A percentile compares a stretch with the other conserved stretches of the same genome.
Evolutionary conservation across 2,888 invertebrate genomes (phyloP).

Genomic region (Gari tellinella): DNA sequence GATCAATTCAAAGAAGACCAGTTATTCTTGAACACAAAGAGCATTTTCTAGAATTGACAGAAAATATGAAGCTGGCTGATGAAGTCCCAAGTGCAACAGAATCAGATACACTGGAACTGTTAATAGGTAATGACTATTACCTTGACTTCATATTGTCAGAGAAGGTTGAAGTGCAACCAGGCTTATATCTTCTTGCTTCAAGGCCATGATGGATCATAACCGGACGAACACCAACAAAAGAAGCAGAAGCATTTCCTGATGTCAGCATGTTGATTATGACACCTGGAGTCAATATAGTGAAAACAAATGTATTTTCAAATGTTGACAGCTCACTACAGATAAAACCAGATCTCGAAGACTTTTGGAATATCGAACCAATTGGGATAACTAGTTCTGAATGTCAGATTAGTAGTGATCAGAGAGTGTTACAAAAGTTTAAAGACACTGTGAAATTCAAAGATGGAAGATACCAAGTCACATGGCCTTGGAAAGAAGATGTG

Average conservation of each 20-base stretch:
- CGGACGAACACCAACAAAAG: constrained; percentile 18
- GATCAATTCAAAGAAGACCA: constrained; percentile 19
- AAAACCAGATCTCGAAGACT: constrained; percentile 20
- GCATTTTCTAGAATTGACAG: constrained; percentile 9
- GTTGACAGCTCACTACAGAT: constrained; percentile 2
- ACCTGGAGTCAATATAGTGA: constrained; percentile 4
- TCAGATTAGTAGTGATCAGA: constrained; percentile 12
- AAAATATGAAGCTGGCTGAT: constrained; percentile 14
- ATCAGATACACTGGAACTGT: constrained; percentile 4
- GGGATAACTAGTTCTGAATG: constrained; percentile 14
- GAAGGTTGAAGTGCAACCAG: constrained; percentile 22
- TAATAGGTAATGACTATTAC: constrained; percentile 27
- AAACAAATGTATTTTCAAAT: constrained; percentile 8
- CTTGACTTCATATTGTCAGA: constrained; percentile 19
- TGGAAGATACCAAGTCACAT: constrained; percentile 23
- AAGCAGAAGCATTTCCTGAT: too few species aligned
- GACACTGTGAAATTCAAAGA: constrained; percentile 27
- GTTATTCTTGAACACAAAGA: neutral
- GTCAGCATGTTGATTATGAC: constrained; percentile 20
- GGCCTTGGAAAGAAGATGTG: constrained; percentile 30
- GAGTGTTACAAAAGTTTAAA: constrained; percentile 19
- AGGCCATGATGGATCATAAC: constrained; percentile 35
- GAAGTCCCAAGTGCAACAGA: constrained; percentile 18
- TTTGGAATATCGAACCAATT: constrained; percentile 33
- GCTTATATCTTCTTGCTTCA: constrained; percentile 23